phyloP scores from a whole-genome alignment of 2,113 vertebrate genomes.

The Rhagologus leucostigma region DNA sequence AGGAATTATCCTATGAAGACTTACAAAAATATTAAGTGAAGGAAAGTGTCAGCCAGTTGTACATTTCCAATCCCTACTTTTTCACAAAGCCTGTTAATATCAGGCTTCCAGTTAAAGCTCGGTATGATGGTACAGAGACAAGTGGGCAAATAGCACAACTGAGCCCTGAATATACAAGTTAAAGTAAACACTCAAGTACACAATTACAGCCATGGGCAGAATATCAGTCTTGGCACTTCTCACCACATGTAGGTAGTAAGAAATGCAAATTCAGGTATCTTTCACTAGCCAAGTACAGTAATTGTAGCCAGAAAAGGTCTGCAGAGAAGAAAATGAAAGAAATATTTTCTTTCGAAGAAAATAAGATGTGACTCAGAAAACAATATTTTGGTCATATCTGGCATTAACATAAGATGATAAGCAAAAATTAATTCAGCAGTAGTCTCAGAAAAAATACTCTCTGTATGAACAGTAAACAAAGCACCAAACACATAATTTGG shows the following conservation, averaged over 20 bases:
- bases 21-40: background rate
- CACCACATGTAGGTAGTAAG: background rate
- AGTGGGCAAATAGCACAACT: background rate
- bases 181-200: background rate
- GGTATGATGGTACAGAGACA: background rate
- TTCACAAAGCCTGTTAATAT: background rate
- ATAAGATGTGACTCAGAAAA: background rate
- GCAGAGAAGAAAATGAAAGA: background rate
- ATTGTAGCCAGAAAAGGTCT: background rate
- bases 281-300: background rate
- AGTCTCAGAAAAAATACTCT: background rate
- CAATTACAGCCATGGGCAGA: background rate
- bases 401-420: background rate
- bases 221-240: background rate
- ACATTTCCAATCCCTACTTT: background rate
- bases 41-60: background rate
- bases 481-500: background rate
- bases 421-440: background rate
- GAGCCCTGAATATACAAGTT: background rate
- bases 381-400: background rate
- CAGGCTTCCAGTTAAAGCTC: background rate
- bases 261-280: background rate
- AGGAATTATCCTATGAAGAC: background rate
- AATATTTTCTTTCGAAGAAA: background rate
- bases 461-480: background rate